Percentiles rank a stretch among this genome's conserved stretches.
Evolutionary conservation across 1,140 invertebrate species (phyloP).

Genomic region (Neuroterus valhalla): DNA sequence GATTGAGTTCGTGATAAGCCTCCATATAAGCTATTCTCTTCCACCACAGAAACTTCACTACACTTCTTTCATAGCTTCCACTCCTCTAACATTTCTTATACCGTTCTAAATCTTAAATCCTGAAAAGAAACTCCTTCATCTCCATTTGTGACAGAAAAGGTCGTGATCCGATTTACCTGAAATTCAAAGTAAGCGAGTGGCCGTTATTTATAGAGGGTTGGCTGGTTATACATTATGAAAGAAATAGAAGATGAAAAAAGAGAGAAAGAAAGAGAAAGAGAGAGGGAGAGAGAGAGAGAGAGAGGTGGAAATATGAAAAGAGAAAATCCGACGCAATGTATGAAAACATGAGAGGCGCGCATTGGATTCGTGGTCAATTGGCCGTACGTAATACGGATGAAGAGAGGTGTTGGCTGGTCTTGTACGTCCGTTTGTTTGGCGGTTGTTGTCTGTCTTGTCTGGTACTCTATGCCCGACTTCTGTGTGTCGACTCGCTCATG

Average conservation of each 20-base stretch:
- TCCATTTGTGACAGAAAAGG: conserved; percentile 27
- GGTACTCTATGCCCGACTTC: conserved; percentile 42
- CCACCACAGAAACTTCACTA: neutral
- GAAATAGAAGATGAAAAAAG: neutral
- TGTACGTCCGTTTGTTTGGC: conserved; percentile 59
- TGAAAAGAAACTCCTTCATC: conserved; percentile 10
- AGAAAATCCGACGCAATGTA: conserved; percentile 53
- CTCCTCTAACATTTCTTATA: neutral
- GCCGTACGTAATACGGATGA: conserved; percentile 70
- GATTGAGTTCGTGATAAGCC: too few relatives aligned
- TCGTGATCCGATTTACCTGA: conserved; percentile 28
- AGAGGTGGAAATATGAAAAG: neutral
- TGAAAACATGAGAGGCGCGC: conserved; percentile 70
- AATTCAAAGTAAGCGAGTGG: conserved; percentile 22
- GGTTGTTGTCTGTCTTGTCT: conserved; percentile 46
- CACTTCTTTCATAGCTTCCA: neutral
- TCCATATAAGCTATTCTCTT: too few relatives aligned
- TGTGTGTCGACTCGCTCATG: conserved; percentile 58
- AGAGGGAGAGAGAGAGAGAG: neutral
- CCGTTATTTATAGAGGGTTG: conserved; percentile 31
- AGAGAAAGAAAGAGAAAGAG: neutral
- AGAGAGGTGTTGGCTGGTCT: conserved; percentile 56
- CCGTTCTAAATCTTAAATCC: neutral
- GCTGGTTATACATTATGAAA: conserved; percentile 16
- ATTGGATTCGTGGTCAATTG: conserved; percentile 73